Percentiles rank a stretch among this genome's conserved stretches.
Conservation (phyloP, 2,113 vertebrate genomes). For the Mandrillus leucophaeus region DNA sequence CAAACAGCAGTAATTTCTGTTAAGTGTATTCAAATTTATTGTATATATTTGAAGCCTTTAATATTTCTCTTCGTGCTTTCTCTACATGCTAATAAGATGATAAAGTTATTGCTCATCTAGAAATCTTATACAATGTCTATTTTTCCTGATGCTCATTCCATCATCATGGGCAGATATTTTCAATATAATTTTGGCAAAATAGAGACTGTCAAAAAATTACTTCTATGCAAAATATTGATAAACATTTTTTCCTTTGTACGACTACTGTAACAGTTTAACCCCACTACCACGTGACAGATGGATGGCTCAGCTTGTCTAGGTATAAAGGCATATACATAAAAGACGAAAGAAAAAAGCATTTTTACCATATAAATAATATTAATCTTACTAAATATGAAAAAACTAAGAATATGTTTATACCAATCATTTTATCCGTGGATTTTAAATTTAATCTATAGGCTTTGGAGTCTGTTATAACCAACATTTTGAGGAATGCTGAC, state of each 20-base stretch:
- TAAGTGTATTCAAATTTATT: background rate
- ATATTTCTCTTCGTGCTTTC: background rate
- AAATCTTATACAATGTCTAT: background rate
- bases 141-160: background rate
- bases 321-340: background rate
- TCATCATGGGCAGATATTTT: background rate
- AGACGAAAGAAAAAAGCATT: background rate
- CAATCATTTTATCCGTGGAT: background rate
- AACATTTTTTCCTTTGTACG: background rate
- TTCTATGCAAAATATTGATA: background rate
- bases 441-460: background rate
- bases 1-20: background rate
- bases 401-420: background rate
- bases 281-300: background rate
- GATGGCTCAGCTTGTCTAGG: background rate
- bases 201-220: background rate
- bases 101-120: background rate
- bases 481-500: background rate
- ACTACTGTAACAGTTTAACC: background rate
- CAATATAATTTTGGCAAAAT: background rate
- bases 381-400: background rate
- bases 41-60: background rate
- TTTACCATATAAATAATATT: background rate
- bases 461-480: background rate
- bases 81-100: background rate